Evolutionary conservation across 2,113 vertebrate genomes (phyloP).

Genomic region (Chlamydotis undulata): DNA sequence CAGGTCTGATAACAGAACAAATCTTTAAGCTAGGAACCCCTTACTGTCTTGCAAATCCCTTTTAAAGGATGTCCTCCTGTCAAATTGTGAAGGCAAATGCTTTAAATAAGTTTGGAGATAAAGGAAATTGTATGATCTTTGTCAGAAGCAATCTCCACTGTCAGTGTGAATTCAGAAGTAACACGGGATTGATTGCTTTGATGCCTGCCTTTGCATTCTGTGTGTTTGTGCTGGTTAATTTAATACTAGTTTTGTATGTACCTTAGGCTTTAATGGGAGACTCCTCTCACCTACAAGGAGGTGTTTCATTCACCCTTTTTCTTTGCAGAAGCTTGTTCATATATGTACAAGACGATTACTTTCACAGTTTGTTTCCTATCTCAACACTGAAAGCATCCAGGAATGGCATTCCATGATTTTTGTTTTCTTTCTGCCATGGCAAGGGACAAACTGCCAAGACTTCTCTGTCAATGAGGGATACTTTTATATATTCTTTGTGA

Average conservation of each 20-base stretch:
- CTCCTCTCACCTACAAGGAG: neutral
- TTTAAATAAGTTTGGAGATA: neutral
- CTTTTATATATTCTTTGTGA: neutral
- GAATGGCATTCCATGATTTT: neutral
- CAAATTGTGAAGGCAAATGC: neutral
- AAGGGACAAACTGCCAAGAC: neutral
- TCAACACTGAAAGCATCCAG: neutral
- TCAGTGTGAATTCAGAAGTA: neutral
- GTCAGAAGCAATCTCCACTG: neutral
- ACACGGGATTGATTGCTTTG: neutral
- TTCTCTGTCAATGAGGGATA: neutral
- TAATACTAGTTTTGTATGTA: neutral
- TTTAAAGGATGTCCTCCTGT: neutral
- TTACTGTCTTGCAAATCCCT: neutral
- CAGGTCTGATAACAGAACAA: neutral
- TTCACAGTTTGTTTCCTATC: neutral
- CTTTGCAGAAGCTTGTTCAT: neutral
- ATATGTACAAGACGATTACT: neutral
- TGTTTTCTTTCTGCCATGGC: neutral
- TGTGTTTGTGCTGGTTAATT: neutral
- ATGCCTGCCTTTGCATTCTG: neutral
- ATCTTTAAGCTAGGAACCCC: neutral
- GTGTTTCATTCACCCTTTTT: neutral
- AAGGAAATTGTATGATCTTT: neutral
- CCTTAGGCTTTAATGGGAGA: neutral